Evolutionary conservation across 1,140 invertebrate species (phyloP), one percentile per base, ranked within the genome.

Genomic region (Polyergus mexicanus): DNA sequence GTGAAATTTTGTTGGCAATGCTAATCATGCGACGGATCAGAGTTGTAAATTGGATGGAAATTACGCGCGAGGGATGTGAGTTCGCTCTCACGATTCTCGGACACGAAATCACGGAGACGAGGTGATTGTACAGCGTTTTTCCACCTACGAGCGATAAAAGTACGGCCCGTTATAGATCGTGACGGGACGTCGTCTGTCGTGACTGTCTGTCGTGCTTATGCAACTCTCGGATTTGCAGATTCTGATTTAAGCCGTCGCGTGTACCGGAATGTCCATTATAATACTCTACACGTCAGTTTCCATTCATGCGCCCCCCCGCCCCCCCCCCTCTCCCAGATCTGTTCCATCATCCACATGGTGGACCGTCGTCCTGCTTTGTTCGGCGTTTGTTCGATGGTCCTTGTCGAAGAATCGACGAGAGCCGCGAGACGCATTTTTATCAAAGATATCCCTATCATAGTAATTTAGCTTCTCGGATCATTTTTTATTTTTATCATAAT

Each of bases 281-380:
- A 68, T 47, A 78, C 35, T 28, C 76, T 62, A 32, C 75, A 77
- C 84, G 63, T 85, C 84, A 85, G 19, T 28, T 28, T 69, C 75
- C 74, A 88, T 88, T 88, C 86, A 86, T 66, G 41, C 25, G 47
- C 25, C 44, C 44, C 54, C 13, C 28, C 7, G 11, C n/a, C 3
- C 22, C 25, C 44, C 44, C 54, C 13, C 28, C 7, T n/a, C n/a
- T 8, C 22, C 47, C 47, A 28, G n/a, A 60, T 16, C 28, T 44
- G 81, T 62, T 56, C 69, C 80, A 72, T 88, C 85, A 87, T 71
- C 56, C 38, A 10, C 87, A 87, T 66, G 47, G 22, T 54, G 19
- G 19, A 28, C 60, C n/a, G 25, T 13, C 38, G 25, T n/a, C 44
- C 13, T 41, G 65, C 78, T 87, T 88, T 87, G 87, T 87, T 47